Evolutionary conservation across 2,797 vertebrate species (phyloP), one percentile per base, ranked within the genome.

Genomic region (Choloepus didactylus): DNA sequence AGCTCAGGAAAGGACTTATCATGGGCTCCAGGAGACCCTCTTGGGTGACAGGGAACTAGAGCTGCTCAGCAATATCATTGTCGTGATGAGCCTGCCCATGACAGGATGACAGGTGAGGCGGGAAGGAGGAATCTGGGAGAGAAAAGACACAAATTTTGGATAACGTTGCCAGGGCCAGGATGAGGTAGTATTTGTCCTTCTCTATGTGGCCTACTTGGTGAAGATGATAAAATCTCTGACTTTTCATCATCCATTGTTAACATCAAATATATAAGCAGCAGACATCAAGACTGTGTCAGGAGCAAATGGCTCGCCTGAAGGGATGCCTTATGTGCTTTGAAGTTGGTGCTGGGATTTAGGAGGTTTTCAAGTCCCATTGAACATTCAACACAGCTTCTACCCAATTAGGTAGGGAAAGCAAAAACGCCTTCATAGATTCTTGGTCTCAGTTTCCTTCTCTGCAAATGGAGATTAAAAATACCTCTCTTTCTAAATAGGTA

Each of bases 261-360:
- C 23, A 87, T 84, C 80, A 87, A 89, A 81, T 54, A 87, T 7
- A 51, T 41, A 86, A 86, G 60, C 14, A 44, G 11, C n/a, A 96
- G 80, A 49, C 38, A 80, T 16, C 31, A 16, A 60, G 27, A 75
- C 73, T 69, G 7, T 67, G 56, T 54, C 0, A 1, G 44, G 29
- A 86, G 27, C 54, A 82, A 87, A 87, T 44, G 44, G 35, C 25
- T n/a, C 44, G 31, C 85, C 73, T 92, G 38, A 62, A 75, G 51
- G 44, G 44, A 54, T 79, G 12, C 41, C 41, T 27, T 69, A 2
- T 9, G 16, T 93, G 38, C 80, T 96, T 82, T 51, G 88, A 80
- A 86, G 76, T n/a, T 19, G 51, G 87, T 35, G 5, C 88, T 73
- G 23, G 35, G 35, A 87, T 64, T 73, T 46, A 62, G 67, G 76